phyloP scores from a whole-genome alignment of 2,113 vertebrate genomes.

The Antigone vipio region DNA sequence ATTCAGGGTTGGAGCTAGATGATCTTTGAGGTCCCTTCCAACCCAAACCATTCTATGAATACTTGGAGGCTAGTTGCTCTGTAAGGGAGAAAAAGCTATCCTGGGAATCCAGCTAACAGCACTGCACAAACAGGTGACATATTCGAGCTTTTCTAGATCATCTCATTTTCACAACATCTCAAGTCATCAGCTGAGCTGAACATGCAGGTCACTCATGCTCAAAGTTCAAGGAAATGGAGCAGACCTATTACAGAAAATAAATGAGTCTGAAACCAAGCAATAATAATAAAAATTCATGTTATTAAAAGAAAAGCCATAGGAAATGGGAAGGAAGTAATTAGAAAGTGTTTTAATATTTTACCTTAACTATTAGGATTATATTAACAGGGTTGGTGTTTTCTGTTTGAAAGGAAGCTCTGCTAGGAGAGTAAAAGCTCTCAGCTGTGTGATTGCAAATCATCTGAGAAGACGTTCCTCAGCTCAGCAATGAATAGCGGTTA shows the following conservation, averaged over 20 bases:
- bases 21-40: too few relatives aligned
- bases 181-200: neutral
- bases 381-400: conserved; percentile 20
- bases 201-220: neutral
- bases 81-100: neutral
- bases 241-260: conserved; percentile 58
- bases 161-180: neutral
- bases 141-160: neutral
- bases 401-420: neutral
- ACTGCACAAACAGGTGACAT: neutral
- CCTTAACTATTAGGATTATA: conserved; percentile 45
- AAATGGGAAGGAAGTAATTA: conserved; percentile 69
- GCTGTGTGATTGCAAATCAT: neutral
- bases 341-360: conserved; percentile 58
- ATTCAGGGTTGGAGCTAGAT: too few relatives aligned
- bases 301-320: conserved; percentile 60
- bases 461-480: conserved; percentile 4
- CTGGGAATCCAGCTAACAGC: neutral
- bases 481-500: neutral
- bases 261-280: conserved; percentile 50
- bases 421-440: conserved; percentile 18
- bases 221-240: conserved; percentile 43
- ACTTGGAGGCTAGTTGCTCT: neutral
- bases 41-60: too few relatives aligned
- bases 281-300: conserved; percentile 43